Percentiles rank a stretch among this genome's conserved stretches.
Evolutionary conservation across 2,888 invertebrate species (phyloP).

Genomic region (Thelaira solivaga): DNA sequence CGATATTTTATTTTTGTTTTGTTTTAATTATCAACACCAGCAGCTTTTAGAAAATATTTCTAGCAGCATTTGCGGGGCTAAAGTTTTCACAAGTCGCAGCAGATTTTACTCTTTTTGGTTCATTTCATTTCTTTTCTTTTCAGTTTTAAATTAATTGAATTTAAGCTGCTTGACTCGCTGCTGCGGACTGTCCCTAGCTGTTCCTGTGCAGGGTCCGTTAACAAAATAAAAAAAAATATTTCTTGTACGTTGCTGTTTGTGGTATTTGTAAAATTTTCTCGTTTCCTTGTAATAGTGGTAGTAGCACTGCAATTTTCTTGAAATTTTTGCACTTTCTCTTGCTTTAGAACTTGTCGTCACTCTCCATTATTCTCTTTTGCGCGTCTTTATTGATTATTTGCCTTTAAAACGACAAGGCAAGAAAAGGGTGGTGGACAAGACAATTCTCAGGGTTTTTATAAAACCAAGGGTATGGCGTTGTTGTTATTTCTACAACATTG

Average conservation of each 20-base stretch:
- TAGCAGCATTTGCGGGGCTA: conserved; percentile 19
- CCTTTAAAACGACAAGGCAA: conserved; percentile 9
- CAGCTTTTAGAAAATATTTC: background rate
- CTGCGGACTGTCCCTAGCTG: conserved; percentile 24
- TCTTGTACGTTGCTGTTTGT: conserved; percentile 17
- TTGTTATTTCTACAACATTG: conserved; percentile 38
- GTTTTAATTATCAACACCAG: conserved; percentile 26
- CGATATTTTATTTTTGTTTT: conserved; percentile 37
- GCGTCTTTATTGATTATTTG: conserved; percentile 62
- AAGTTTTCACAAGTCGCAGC: background rate
- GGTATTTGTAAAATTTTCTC: conserved; percentile 24
- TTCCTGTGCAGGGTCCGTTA: background rate
- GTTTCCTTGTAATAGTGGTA: conserved; percentile 9
- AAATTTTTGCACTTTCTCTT: conserved; percentile 61
- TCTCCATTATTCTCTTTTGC: conserved; percentile 61
- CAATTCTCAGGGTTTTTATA: background rate
- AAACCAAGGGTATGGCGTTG: conserved; percentile 4
- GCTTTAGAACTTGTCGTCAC: conserved; percentile 54
- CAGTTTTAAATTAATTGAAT: background rate
- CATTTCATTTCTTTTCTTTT: background rate
- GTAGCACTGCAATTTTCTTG: conserved; percentile 55
- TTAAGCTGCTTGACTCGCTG: conserved; percentile 1
- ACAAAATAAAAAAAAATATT: too few species aligned
- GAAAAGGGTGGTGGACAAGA: background rate
- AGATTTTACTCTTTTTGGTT: background rate